Conservation (phyloP, 2,888 invertebrate genomes). For the Pseudeuparius sepicola region DNA sequence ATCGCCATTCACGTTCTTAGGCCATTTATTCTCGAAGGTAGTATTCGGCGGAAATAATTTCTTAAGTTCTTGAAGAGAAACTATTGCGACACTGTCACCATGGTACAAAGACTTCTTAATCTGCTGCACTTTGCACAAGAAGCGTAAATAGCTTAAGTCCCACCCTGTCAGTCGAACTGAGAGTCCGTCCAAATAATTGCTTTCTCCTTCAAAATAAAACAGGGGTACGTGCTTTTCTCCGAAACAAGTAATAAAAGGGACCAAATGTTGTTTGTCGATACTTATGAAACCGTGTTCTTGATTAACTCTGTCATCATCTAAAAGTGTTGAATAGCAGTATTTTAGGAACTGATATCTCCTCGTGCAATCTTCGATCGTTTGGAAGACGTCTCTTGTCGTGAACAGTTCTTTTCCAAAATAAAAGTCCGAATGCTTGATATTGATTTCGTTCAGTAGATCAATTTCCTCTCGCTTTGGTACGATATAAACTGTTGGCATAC, state of each 20-base stretch:
- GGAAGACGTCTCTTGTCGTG: too few species aligned
- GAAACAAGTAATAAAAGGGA: constrained; percentile 14
- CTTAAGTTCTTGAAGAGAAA: constrained; percentile 13
- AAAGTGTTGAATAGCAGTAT: too few species aligned
- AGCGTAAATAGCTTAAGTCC: constrained; percentile 16
- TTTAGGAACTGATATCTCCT: too few species aligned
- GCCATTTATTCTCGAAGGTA: constrained; percentile 14
- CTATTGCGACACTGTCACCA: constrained; percentile 5
- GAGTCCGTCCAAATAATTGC: constrained; percentile 14
- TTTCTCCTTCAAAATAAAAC: constrained; percentile 19
- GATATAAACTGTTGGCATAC: too few species aligned
- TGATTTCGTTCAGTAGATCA: too few species aligned
- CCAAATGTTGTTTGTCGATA: constrained; percentile 11
- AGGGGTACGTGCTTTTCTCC: constrained; percentile 14
- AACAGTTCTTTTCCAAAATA: too few species aligned
- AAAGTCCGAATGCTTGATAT: too few species aligned
- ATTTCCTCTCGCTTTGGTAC: too few species aligned
- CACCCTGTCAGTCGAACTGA: constrained; percentile 14
- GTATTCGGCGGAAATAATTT: constrained; percentile 15
- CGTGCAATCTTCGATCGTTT: too few species aligned
- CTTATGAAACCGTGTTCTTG: constrained; percentile 18
- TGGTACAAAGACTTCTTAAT: constrained; percentile 14
- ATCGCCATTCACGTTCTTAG: constrained; percentile 1
- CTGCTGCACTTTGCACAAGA: constrained; percentile 17
- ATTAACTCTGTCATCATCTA: too few species aligned